Percentiles rank a stretch among this genome's conserved stretches.
phyloP scores from a whole-genome alignment of 2,797 vertebrate species.

The Otolemur crassicaudatus region DNA sequence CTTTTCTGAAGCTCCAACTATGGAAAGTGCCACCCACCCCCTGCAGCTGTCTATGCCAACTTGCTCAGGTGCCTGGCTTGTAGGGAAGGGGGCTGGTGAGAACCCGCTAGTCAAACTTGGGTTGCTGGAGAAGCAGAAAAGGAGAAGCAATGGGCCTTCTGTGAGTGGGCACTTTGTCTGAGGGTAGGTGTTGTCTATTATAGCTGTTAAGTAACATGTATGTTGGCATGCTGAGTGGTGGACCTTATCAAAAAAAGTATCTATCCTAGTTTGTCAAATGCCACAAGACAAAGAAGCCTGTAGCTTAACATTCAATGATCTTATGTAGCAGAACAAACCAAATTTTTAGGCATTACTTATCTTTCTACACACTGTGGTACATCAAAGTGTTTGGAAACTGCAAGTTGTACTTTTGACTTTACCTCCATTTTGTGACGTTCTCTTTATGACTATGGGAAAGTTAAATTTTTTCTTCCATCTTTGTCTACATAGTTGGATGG shows the following conservation, averaged over 20 bases:
- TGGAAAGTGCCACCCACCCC: neutral
- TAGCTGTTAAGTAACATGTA: fast-evolving
- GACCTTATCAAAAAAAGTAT: neutral
- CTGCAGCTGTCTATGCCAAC: too few relatives aligned
- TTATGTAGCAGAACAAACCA: neutral
- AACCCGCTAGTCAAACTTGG: neutral
- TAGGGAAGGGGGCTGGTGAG: neutral
- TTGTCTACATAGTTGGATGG: neutral
- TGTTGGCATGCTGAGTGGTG: neutral
- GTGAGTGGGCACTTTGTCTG: neutral
- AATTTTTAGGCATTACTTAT: neutral
- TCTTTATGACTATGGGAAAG: neutral
- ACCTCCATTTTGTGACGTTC: neutral
- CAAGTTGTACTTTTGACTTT: neutral
- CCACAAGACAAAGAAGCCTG: neutral
- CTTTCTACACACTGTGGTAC: neutral
- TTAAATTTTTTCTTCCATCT: neutral
- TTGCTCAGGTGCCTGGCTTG: neutral
- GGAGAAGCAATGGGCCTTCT: neutral
- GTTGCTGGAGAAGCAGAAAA: neutral
- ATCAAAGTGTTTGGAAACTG: neutral
- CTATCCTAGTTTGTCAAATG: neutral
- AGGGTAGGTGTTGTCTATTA: neutral
- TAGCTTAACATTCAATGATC: neutral
- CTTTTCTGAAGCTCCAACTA: neutral